phyloP scores from a whole-genome alignment of 2,797 vertebrate genomes.

The Gallinago solitaria region DNA sequence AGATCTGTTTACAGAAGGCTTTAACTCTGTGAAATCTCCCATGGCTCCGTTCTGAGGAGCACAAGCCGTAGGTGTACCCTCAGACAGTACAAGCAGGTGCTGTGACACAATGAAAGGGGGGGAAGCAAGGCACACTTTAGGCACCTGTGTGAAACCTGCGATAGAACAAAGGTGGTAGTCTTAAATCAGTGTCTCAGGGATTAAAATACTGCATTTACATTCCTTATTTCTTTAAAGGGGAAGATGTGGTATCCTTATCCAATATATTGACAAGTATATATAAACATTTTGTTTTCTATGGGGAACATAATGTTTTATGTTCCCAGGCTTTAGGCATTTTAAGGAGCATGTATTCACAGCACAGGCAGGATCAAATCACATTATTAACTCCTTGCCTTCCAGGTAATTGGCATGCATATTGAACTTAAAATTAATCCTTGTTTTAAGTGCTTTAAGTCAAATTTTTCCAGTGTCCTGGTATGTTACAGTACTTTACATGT shows the following conservation, averaged over 20 bases:
- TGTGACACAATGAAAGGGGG: fast-evolving
- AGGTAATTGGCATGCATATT: background rate
- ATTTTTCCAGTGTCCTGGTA: background rate
- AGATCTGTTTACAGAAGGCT: background rate
- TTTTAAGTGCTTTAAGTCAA: background rate
- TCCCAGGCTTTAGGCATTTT: background rate
- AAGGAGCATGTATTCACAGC: background rate
- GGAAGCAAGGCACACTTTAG: background rate
- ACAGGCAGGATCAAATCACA: background rate
- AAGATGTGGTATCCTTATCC: background rate
- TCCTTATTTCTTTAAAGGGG: background rate
- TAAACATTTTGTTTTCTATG: background rate
- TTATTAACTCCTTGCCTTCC: background rate
- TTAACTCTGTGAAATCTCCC: background rate
- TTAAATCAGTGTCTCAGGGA: background rate
- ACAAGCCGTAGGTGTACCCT: background rate
- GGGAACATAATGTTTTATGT: background rate
- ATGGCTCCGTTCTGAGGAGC: fast-evolving
- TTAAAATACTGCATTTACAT: background rate
- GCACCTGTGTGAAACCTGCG: background rate
- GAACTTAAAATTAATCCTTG: background rate
- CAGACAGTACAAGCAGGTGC: background rate
- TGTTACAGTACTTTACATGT: background rate
- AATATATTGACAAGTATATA: background rate
- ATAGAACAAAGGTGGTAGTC: background rate